Evolutionary conservation across 2,888 invertebrate genomes (phyloP).

Genomic region (Meandrusa payeni): DNA sequence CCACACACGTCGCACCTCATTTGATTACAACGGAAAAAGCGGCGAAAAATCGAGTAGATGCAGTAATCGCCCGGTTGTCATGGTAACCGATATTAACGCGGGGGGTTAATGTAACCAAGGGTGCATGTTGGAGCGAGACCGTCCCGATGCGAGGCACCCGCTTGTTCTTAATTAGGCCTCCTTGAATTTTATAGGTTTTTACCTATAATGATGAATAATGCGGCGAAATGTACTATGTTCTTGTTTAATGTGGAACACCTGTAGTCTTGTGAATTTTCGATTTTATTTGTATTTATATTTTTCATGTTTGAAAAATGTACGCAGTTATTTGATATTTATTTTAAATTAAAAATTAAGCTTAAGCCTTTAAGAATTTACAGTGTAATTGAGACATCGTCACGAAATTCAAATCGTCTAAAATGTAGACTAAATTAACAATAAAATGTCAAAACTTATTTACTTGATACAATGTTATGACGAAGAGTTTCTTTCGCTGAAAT

Average conservation of each 20-base stretch:
- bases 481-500: too few relatives aligned
- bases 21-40: constrained; percentile 81
- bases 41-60: constrained; percentile 79
- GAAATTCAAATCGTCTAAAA: too few relatives aligned
- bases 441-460: too few relatives aligned
- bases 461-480: too few relatives aligned
- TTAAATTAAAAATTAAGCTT: too few relatives aligned
- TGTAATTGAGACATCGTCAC: too few relatives aligned
- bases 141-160: constrained; percentile 13
- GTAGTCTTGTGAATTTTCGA: too few relatives aligned
- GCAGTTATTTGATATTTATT: too few relatives aligned
- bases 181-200: constrained; percentile 15
- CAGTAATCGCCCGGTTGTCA: constrained; percentile 75
- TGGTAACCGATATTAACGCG: constrained; percentile 75
- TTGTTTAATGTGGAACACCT: neutral
- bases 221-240: neutral
- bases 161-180: constrained; percentile 19
- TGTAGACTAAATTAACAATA: too few relatives aligned
- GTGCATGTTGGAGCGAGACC: constrained; percentile 12
- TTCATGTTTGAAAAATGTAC: too few relatives aligned
- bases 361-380: too few relatives aligned
- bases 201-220: constrained; percentile 18
- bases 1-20: constrained; percentile 75
- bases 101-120: constrained; percentile 27
- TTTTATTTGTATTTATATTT: too few relatives aligned